Evolutionary conservation across 2,888 invertebrate species (phyloP).

Genomic region (Dysmachus trigonus): DNA sequence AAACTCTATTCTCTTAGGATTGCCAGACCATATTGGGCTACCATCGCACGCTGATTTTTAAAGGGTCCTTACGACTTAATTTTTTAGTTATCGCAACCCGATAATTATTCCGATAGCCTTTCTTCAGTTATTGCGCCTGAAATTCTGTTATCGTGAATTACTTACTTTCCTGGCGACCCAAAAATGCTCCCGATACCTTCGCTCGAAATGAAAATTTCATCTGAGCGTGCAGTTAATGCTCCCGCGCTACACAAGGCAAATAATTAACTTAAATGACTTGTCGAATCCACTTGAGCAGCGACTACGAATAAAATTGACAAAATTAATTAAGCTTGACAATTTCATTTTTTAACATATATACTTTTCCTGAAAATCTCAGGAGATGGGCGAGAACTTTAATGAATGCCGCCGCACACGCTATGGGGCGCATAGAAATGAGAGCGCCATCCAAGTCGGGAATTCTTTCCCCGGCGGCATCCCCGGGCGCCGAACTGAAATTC

Average conservation of each 20-base stretch:
- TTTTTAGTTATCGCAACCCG: no score
- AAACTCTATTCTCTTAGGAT: no score
- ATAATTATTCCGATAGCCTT: no score
- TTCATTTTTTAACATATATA: conserved; percentile 18
- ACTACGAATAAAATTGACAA: neutral
- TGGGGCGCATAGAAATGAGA: conserved; percentile 3
- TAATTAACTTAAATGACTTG: conserved; percentile 13
- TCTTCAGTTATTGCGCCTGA: no score
- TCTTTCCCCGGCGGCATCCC: neutral
- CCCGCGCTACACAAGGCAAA: neutral
- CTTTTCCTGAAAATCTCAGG: conserved; percentile 24
- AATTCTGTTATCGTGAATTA: no score
- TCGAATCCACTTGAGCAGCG: neutral
- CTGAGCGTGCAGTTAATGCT: neutral
- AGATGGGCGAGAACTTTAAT: conserved; percentile 3
- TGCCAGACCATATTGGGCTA: no score
- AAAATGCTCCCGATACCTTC: no score
- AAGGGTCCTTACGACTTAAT: no score
- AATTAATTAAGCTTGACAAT: conserved; percentile 28
- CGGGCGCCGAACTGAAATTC: neutral
- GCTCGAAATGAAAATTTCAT: no score
- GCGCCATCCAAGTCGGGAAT: neutral
- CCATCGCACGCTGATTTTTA: no score
- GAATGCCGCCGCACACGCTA: conserved; percentile 9
- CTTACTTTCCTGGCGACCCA: no score